Evolutionary conservation across 2,797 vertebrate genomes (phyloP), one percentile per base, ranked within the genome.

Genomic region (Sebastes variabilis): DNA sequence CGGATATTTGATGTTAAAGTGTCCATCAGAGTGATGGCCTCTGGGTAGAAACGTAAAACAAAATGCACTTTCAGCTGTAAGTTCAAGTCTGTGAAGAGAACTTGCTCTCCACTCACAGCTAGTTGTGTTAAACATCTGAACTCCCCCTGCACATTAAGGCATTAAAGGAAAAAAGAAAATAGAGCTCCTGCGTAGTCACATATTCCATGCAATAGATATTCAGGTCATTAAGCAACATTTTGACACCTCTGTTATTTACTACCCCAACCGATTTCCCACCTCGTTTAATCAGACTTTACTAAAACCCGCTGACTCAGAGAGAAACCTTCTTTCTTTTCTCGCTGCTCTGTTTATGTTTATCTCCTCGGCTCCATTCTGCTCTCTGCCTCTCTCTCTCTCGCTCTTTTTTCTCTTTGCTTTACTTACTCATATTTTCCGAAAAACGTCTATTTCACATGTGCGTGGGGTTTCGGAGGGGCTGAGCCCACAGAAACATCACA

Each of bases 171-270:
- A 46, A 66, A 32, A 68, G 36, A 80, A 59, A 85, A 81, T 30
- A 70, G 68, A 36, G 71, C 84, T 85, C 74, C 81, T 83, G 81
- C 82, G 70, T 74, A 79, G 85, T 81, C 88, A 85, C 83, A 91
- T 93, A 89, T 92, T 92, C 93, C 85, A 92, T 79, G 76, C 80
- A 79, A 80, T 76, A 88, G 82, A 93, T 90, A 88, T 90, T 81
- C 88, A 92, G 89, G 91, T 91, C 93, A 93, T 92, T 94, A 93
- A 94, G 86, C 89, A 94, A 89, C 90, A 89, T 85, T 91, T 80
- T 92, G 92, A 94, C 93, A 94, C 91, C 79, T 91, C 81, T 83
- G 86, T 94, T 95, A 93, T 94, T 94, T 94, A 95, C 88, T 88
- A 92, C 79, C 86, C 77, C 77, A 24, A 85, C 87, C 66, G 81